These are phyloP conservation scores for Alethe diademata DNA, from an alignment of 2,113 vertebrate genomes.

Conservation along the genomic window DNA sequence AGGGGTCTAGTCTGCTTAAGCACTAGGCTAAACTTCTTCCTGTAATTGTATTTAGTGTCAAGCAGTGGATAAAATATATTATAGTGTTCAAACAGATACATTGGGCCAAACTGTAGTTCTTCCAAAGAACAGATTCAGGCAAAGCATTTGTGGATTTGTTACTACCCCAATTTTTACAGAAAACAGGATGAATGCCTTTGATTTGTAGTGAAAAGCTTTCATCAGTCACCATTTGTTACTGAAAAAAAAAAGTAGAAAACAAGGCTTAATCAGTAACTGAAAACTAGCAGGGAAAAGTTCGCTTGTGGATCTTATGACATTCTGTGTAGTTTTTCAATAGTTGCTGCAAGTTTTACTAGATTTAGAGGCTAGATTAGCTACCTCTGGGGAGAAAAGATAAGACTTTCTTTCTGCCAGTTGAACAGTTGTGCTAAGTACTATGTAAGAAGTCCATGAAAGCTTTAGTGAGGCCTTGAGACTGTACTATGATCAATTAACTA, in stretches of 20 bases:
- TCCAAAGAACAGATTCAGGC: background rate
- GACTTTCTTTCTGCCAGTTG: background rate
- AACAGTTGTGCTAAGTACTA: background rate
- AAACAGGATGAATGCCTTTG: slow-evolving; percentile 26
- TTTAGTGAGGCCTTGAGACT: background rate
- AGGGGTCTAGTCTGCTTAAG: background rate
- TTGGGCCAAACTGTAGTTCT: background rate
- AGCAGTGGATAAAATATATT: background rate
- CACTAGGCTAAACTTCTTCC: background rate
- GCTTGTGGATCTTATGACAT: background rate
- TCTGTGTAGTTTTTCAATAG: background rate
- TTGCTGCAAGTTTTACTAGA: background rate
- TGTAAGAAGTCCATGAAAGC: background rate
- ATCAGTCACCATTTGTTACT: slow-evolving; percentile 15
- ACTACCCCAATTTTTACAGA: background rate
- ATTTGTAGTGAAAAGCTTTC: slow-evolving; percentile 41
- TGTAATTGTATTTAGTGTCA: background rate
- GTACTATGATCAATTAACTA: background rate
- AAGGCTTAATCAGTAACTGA: background rate
- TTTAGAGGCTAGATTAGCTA: background rate
- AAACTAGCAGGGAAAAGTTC: background rate
- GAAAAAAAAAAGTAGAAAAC: background rate
- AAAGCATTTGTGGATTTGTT: background rate
- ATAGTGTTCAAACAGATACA: background rate
- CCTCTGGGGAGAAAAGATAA: background rate